A percentile compares a stretch with the other conserved stretches of the same genome.
Conservation (phyloP, 2,888 invertebrate genomes). For the Nowickia ferox region DNA sequence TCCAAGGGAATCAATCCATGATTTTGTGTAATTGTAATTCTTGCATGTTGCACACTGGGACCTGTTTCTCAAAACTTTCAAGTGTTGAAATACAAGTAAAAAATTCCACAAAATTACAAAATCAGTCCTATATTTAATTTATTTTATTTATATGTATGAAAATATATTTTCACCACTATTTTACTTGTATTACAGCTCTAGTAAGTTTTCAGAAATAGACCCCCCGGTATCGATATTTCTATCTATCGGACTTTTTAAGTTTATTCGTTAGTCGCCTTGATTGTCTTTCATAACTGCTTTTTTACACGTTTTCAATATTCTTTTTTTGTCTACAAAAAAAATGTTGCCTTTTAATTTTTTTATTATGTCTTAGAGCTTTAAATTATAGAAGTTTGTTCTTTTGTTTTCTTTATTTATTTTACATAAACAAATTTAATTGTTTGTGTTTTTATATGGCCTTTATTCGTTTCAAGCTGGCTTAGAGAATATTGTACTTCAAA, state of each 20-base stretch:
- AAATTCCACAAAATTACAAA: too few species aligned
- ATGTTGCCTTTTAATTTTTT: conserved; percentile 14
- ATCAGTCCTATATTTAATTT: too few species aligned
- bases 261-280: neutral
- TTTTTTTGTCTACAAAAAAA: conserved; percentile 9
- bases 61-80: neutral
- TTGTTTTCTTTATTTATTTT: neutral
- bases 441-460: conserved; percentile 14
- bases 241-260: neutral
- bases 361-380: conserved; percentile 40
- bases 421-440: conserved; percentile 32
- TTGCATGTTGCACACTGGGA: neutral
- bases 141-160: too few species aligned
- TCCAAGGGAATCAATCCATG: too few species aligned
- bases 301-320: neutral
- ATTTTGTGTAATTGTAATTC: too few species aligned
- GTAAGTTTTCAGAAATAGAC: neutral
- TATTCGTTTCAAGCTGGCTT: conserved; percentile 29
- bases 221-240: neutral
- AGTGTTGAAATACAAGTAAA: neutral
- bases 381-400: conserved; percentile 19
- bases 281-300: neutral
- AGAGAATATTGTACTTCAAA: conserved; percentile 8
- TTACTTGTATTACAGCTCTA: too few species aligned
- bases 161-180: neutral